Conservation (phyloP, 2,113 vertebrate species). For the Ailurus styani region DNA sequence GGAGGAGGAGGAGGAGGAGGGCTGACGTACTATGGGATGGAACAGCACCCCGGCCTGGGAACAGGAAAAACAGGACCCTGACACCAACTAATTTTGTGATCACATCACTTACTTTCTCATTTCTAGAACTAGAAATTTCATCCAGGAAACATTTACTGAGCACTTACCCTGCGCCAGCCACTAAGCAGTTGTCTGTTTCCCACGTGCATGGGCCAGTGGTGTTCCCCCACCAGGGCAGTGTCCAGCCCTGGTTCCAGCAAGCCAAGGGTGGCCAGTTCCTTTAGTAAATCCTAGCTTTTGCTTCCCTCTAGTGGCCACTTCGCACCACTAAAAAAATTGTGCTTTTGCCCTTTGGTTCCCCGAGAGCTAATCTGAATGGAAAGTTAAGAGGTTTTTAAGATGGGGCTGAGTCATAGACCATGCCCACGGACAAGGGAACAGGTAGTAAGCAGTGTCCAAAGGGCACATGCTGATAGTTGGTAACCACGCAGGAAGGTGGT, state of each 20-base stretch:
- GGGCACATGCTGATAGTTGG: background rate
- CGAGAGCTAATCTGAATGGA: background rate
- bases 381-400: background rate
- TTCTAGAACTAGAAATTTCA: background rate
- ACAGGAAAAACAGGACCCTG: background rate
- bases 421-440: background rate
- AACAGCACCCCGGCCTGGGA: background rate
- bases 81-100: background rate
- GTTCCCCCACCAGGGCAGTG: too few species aligned
- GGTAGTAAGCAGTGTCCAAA: background rate
- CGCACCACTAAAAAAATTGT: background rate
- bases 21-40: rapidly evolving
- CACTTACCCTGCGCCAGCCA: background rate
- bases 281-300: background rate
- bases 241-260: background rate
- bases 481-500: background rate
- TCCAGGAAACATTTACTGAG: background rate
- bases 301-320: conserved; percentile 41
- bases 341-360: background rate
- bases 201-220: background rate
- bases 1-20: background rate
- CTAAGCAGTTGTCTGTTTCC: background rate
- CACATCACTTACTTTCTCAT: background rate
- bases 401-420: background rate
- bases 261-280: background rate